Conservation (phyloP, 2,888 invertebrate genomes). For the Spodoptera exigua region DNA sequence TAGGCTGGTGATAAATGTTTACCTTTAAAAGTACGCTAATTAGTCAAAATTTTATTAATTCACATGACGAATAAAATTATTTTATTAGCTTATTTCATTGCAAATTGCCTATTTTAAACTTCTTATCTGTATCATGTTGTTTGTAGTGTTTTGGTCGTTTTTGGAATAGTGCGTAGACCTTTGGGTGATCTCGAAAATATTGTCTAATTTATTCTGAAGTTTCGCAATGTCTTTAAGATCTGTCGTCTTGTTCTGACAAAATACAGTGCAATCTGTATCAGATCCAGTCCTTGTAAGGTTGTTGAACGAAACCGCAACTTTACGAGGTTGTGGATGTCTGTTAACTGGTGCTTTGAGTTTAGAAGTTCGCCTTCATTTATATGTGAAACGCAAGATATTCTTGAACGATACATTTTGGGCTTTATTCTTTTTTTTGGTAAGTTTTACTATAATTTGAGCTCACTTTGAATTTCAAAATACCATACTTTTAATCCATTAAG, state of each 20-base stretch:
- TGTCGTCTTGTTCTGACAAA: constrained; percentile 34
- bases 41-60: constrained; percentile 34
- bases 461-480: no score
- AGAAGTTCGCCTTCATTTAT: constrained; percentile 48
- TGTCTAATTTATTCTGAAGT: constrained; percentile 49
- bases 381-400: constrained; percentile 34
- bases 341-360: constrained; percentile 49
- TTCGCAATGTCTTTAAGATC: constrained; percentile 43
- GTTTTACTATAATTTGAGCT: constrained; percentile 21
- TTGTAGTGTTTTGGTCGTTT: constrained; percentile 13
- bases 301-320: constrained; percentile 34
- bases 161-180: constrained; percentile 13
- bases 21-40: constrained; percentile 53
- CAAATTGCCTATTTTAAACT: constrained; percentile 25
- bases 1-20: constrained; percentile 65
- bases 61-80: constrained; percentile 23
- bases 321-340: constrained; percentile 49
- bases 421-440: constrained; percentile 22
- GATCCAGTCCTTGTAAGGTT: constrained; percentile 36
- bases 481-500: no score
- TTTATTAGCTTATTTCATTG: constrained; percentile 35
- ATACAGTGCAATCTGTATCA: constrained; percentile 15
- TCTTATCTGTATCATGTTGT: constrained; percentile 23
- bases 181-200: constrained; percentile 32
- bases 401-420: constrained; percentile 24